Conservation (phyloP, 2,888 invertebrate species). For the Odontothrips loti region DNA sequence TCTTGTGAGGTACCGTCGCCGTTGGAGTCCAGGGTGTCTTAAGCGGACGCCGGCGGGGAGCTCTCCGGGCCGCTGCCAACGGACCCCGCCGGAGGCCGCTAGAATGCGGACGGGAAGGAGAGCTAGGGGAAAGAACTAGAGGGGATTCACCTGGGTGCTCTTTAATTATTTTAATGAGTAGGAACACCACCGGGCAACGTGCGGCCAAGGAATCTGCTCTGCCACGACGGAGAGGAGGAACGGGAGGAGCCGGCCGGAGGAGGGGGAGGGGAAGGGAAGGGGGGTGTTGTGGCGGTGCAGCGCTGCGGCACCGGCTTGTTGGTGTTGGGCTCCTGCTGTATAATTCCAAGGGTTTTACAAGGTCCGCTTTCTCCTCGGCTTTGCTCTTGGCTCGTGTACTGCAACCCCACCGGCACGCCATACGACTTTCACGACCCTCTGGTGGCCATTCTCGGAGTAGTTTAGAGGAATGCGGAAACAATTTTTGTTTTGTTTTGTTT, state of each 20-base stretch:
- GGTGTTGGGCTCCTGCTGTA: neutral
- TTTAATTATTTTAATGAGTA: constrained; percentile 26
- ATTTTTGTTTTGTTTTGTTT: neutral
- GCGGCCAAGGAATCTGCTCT: constrained; percentile 6
- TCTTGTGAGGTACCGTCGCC: too few relatives aligned
- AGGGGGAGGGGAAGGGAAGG: neutral
- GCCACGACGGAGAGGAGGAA: too few relatives aligned
- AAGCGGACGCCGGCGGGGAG: too few relatives aligned
- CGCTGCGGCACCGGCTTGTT: neutral
- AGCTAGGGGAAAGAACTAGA: neutral
- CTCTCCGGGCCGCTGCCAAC: too few relatives aligned
- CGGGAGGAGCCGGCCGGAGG: too few relatives aligned
- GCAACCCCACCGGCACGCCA: neutral
- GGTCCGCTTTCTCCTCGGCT: neutral
- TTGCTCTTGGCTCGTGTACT: neutral
- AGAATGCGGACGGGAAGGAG: neutral
- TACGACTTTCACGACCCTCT: neutral
- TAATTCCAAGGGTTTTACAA: constrained; percentile 1
- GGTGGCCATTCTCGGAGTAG: constrained; percentile 19
- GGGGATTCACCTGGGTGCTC: constrained; percentile 10
- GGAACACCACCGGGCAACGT: neutral
- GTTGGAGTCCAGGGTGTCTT: too few relatives aligned
- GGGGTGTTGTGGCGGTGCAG: neutral
- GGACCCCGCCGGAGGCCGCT: too few relatives aligned
- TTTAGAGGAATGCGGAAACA: constrained; percentile 26